Evolutionary conservation across 2,113 vertebrate genomes (phyloP), one percentile per base, ranked within the genome.

Genomic region (Mustelus asterias): DNA sequence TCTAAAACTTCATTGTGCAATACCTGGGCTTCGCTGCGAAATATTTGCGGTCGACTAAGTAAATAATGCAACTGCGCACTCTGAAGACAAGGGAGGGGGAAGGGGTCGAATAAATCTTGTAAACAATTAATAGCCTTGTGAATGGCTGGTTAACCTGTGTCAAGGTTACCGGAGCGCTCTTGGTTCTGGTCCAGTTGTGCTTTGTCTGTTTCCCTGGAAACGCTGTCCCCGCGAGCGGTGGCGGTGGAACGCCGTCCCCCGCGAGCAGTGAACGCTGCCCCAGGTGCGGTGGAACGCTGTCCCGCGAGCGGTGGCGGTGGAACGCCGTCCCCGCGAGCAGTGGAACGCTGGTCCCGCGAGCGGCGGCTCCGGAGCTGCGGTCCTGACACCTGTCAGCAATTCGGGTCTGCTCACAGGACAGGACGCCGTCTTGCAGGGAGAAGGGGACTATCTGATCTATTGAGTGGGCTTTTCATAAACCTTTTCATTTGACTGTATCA

Each of bases 181-280:
- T 88, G 86, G 48, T 29, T 44, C 86, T 2, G 2, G 54, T 13
- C 86, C 24, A 33, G 48, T 89, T 88, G 86, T 10, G 89, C 60
- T 37, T 93, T 92, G 58, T 16, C 88, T 24, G 89, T 93, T 65
- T 93, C 89, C 89, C 60, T 65, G 89, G 89, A 93, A 93, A 93
- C 89, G n/a, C 33, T 1, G 60, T 0, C 65, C 70, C 26, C 70
- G n/a, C 33, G 18, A 60, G 33, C n/a, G 88, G 33, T 20, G 88
- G 41, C 85, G 44, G 85, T 54, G 44, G 78, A 80, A 83, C n/a
- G 41, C 22, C 8, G 58, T 58, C 58, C 58, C 58, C 58, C 58
- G 58, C 58, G 58, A 3, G 58, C 58, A n/a, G n/a, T n/a, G 58
- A 58, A 8, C 60, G 60, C 65, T 14, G 2, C 63, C 63, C 63